Percentiles rank a stretch among this genome's conserved stretches.
These are phyloP conservation scores for Drosophila paramelanica DNA, from an alignment of 2,888 invertebrate species.

Conservation along the genomic window DNA sequence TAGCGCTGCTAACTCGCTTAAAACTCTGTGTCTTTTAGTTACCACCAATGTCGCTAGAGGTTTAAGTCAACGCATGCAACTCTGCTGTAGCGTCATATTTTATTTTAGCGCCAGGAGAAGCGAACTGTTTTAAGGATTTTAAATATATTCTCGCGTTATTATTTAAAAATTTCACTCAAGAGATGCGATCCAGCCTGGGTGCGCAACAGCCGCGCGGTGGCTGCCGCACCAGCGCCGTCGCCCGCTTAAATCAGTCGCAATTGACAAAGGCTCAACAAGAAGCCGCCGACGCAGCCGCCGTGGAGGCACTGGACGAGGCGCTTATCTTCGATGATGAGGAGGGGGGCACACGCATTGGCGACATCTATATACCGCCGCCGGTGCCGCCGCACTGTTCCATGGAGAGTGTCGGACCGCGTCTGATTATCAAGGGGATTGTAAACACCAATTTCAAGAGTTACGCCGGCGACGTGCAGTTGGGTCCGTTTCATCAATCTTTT, in stretches of 20 bases:
- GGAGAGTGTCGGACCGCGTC: conserved; percentile 91
- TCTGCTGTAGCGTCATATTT: conserved; percentile 57
- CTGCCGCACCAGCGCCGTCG: conserved; percentile 40
- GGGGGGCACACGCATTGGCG: conserved; percentile 91
- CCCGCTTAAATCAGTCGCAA: conserved; percentile 50
- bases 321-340: conserved; percentile 85
- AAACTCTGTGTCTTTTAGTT: conserved; percentile 26
- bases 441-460: conserved; percentile 99
- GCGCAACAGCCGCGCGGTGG: conserved; percentile 35
- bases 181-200: conserved; percentile 47
- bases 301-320: conserved; percentile 74
- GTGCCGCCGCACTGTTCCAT: conserved; percentile 89
- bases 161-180: not conserved
- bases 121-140: conserved; percentile 49
- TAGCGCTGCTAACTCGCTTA: conserved; percentile 35
- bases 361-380: conserved; percentile 94
- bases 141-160: conserved; percentile 30
- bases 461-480: conserved; percentile 92
- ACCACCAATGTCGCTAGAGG: conserved; percentile 19
- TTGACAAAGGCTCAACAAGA: conserved; percentile 44
- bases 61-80: conserved; percentile 30
- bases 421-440: conserved; percentile 95
- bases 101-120: conserved; percentile 66
- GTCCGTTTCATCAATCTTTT: conserved; percentile 99
- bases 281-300: conserved; percentile 51